A percentile compares a stretch with the other conserved stretches of the same genome.
Evolutionary conservation across 2,113 vertebrate genomes (phyloP).

Genomic region (Oceanites oceanicus): DNA sequence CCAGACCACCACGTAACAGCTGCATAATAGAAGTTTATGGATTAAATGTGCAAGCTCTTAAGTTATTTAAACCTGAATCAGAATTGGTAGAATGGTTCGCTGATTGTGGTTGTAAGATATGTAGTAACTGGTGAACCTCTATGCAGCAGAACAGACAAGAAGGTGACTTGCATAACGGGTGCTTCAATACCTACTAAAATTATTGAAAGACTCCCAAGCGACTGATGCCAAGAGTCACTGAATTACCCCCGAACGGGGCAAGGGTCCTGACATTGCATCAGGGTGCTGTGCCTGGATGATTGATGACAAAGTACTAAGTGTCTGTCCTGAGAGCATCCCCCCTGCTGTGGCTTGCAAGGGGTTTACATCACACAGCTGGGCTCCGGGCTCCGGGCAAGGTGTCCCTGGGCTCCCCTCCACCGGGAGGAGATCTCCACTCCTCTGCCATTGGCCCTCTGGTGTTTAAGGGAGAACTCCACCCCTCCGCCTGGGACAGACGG

Average conservation of each 20-base stretch:
- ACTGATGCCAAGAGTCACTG: background rate
- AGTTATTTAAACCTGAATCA: background rate
- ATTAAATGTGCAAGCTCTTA: background rate
- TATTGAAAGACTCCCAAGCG: background rate
- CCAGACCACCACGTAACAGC: background rate
- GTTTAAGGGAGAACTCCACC: constrained; percentile 22
- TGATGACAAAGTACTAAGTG: background rate
- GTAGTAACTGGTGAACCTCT: background rate
- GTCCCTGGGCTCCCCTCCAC: background rate
- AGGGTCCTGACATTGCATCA: background rate
- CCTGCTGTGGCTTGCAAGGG: background rate
- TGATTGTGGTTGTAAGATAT: background rate
- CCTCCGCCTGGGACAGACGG: background rate
- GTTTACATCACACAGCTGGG: background rate
- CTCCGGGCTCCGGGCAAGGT: background rate
- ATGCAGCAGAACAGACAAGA: background rate
- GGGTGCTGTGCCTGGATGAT: background rate
- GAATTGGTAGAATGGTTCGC: background rate
- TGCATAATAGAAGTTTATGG: background rate
- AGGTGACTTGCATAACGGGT: background rate
- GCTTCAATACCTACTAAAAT: background rate
- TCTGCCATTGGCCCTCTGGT: constrained; percentile 33
- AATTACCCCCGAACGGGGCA: background rate
- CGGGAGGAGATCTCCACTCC: constrained; percentile 22
- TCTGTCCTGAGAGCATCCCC: background rate